A percentile compares a stretch with the other conserved stretches of the same genome.
These are phyloP conservation scores for Lates calcarifer DNA, from an alignment of 2,113 vertebrate species.

Conservation along the genomic window DNA sequence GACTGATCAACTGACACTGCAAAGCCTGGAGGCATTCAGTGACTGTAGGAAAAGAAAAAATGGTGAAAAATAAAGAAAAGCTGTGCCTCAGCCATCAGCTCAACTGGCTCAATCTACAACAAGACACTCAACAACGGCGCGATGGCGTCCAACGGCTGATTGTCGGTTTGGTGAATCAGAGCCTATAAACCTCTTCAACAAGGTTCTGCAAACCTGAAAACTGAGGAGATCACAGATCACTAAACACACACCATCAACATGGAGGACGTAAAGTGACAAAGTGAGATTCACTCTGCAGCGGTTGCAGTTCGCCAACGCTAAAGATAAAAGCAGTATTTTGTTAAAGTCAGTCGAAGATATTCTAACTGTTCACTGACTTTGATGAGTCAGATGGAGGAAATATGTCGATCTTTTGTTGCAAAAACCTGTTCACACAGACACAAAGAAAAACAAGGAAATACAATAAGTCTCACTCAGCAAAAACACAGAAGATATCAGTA, in stretches of 20 bases:
- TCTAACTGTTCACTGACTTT: neutral
- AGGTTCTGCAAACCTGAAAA: neutral
- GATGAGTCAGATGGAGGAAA: neutral
- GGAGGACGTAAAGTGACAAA: neutral
- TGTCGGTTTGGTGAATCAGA: neutral
- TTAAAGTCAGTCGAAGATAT: neutral
- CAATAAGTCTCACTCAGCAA: neutral
- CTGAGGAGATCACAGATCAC: neutral
- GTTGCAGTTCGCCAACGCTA: neutral
- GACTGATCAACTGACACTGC: too few relatives aligned
- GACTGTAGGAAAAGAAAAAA: neutral
- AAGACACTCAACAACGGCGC: too few relatives aligned
- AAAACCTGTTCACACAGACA: neutral
- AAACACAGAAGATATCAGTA: neutral
- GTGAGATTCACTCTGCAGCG: neutral
- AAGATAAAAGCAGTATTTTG: neutral
- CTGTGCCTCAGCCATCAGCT: neutral
- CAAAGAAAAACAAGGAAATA: neutral
- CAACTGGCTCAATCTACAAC: neutral
- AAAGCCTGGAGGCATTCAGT: too few relatives aligned
- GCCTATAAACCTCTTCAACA: neutral
- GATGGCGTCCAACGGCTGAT: neutral
- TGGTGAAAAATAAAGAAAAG: too few relatives aligned
- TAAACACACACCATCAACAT: neutral
- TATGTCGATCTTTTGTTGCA: neutral